Evolutionary conservation across 2,888 invertebrate species (phyloP).

Genomic region (Eurois occulta): DNA sequence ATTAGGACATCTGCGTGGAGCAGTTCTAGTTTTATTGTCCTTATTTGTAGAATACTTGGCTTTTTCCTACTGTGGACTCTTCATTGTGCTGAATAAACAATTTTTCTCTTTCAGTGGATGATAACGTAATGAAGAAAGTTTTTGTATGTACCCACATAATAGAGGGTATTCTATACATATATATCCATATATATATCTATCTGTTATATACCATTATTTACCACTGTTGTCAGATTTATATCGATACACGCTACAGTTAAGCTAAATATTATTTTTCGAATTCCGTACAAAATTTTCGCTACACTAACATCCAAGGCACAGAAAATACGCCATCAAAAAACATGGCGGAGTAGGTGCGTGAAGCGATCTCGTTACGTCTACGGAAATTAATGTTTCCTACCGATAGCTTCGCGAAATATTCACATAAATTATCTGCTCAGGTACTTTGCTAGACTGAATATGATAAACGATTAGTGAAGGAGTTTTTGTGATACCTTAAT

Average conservation of each 20-base stretch:
- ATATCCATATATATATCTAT: too few species aligned
- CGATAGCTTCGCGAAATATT: constrained; percentile 68
- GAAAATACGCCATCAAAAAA: constrained; percentile 60
- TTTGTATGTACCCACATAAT: not conserved
- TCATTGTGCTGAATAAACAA: not conserved
- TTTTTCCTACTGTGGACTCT: not conserved
- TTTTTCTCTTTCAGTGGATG: not conserved
- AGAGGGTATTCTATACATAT: not conserved
- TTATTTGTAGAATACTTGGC: not conserved
- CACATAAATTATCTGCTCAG: constrained; percentile 68
- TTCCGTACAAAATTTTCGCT: constrained; percentile 33
- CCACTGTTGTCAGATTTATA: not conserved
- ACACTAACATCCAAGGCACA: constrained; percentile 35
- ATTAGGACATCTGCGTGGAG: not conserved
- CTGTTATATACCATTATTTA: not conserved
- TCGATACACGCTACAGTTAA: too few species aligned
- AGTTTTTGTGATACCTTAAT: constrained; percentile 57
- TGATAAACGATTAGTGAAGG: constrained; percentile 62
- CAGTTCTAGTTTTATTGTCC: not conserved
- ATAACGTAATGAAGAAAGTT: not conserved
- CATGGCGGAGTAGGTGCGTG: constrained; percentile 67
- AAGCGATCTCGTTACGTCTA: constrained; percentile 75
- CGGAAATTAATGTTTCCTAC: constrained; percentile 81
- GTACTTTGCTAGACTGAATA: constrained; percentile 58
- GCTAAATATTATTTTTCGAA: not conserved